These are phyloP conservation scores for Micrastur ruficollis DNA, from an alignment of 2,797 vertebrate species.

Conservation along the genomic window DNA sequence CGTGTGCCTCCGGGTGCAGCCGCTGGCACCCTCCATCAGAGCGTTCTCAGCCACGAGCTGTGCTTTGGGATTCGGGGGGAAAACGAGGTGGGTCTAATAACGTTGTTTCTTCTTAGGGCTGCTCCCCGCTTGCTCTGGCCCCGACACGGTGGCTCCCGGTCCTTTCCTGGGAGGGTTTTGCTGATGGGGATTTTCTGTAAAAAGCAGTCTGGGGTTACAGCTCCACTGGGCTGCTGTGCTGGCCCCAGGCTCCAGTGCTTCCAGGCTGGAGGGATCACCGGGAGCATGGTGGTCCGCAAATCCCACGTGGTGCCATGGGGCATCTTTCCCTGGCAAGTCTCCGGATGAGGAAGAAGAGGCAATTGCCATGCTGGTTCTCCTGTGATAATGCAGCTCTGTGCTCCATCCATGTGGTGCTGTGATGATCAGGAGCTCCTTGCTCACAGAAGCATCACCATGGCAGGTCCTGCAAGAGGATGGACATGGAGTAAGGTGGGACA, in stretches of 20 bases:
- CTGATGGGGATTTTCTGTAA: neutral
- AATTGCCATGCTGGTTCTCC: neutral
- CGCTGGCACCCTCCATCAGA: neutral
- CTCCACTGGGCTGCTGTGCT: neutral
- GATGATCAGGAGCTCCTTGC: neutral
- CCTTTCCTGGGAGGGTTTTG: neutral
- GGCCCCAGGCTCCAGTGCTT: neutral
- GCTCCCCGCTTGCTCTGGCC: neutral
- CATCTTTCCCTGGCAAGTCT: neutral
- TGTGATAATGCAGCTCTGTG: neutral
- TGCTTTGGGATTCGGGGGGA: neutral
- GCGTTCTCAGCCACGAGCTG: neutral
- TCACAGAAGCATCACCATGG: neutral
- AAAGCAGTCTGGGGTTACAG: neutral
- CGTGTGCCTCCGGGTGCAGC: neutral
- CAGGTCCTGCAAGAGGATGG: neutral
- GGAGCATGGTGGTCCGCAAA: fast-evolving
- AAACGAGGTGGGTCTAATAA: neutral
- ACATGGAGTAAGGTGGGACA: neutral
- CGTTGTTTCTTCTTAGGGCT: neutral
- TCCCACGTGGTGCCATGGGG: neutral
- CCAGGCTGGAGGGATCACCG: neutral
- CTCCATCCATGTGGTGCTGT: neutral
- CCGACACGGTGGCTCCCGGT: fast-evolving
- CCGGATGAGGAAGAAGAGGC: neutral